phyloP scores from a whole-genome alignment of 2,888 invertebrate genomes.

The Drosophila emarginata region DNA sequence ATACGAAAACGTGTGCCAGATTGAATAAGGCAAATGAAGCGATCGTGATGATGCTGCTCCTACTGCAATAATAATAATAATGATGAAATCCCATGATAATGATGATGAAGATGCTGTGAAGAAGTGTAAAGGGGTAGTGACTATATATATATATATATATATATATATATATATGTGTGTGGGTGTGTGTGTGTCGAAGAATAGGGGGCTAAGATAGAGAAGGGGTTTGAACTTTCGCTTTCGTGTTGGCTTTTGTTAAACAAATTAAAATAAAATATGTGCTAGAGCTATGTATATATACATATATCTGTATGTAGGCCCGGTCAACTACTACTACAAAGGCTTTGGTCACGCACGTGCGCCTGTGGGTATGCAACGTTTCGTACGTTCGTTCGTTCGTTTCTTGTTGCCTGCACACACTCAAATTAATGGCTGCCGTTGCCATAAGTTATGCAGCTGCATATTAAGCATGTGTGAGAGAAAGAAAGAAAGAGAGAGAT shows the following conservation, averaged over 20 bases:
- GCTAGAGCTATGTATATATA: not conserved
- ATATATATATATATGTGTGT: too few species aligned
- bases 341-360: constrained; percentile 71
- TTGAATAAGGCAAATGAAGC: constrained; percentile 78
- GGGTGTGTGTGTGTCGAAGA: not conserved
- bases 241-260: constrained; percentile 55
- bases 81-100: constrained; percentile 34
- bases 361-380: constrained; percentile 74
- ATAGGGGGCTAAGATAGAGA: constrained; percentile 8
- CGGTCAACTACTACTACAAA: not conserved
- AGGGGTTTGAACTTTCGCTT: constrained; percentile 46
- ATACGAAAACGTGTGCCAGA: constrained; percentile 63
- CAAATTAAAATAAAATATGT: constrained; percentile 76
- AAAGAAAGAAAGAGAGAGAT: constrained; percentile 16
- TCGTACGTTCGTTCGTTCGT: constrained; percentile 15
- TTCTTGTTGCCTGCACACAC: constrained; percentile 34
- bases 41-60: constrained; percentile 54
- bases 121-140: not conserved
- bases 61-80: not conserved
- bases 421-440: constrained; percentile 73
- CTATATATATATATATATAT: too few species aligned
- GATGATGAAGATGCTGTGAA: constrained; percentile 44
- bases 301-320: constrained; percentile 1
- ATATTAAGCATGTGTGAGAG: constrained; percentile 61
- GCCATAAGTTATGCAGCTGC: constrained; percentile 76